Conservation (phyloP, 2,888 invertebrate genomes). For the Chironomus riparius region DNA sequence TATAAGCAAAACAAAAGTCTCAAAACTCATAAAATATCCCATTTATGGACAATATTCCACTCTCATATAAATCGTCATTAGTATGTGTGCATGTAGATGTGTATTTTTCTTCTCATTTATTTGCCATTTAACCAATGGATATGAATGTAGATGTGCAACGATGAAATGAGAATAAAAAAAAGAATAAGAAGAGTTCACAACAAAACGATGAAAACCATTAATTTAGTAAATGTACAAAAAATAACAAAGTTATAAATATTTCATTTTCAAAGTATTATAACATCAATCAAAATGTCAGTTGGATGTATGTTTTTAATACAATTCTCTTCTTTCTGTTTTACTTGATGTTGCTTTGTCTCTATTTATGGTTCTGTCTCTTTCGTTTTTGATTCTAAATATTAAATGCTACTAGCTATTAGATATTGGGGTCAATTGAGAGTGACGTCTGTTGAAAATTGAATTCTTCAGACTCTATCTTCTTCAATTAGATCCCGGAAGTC, state of each 20-base stretch:
- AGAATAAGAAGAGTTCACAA: background rate
- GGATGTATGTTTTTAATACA: background rate
- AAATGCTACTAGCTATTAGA: too few species aligned
- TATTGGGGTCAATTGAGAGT: too few species aligned
- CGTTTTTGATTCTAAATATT: too few species aligned
- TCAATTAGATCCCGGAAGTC: too few species aligned
- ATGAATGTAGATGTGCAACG: background rate
- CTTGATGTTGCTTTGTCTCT: background rate
- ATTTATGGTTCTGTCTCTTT: background rate
- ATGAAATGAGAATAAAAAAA: background rate
- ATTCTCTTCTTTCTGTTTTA: background rate
- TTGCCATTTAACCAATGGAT: conserved; percentile 5
- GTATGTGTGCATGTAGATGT: too few species aligned
- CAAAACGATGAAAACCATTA: conserved; percentile 4
- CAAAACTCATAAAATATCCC: background rate
- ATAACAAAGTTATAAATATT: conserved; percentile 21
- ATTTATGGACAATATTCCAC: conserved; percentile 1
- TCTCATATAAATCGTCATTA: too few species aligned
- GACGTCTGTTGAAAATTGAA: too few species aligned
- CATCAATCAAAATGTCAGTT: conserved; percentile 24
- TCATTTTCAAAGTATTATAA: conserved; percentile 21
- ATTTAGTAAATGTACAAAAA: conserved; percentile 13
- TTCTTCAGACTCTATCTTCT: too few species aligned
- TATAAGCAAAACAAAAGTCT: background rate
- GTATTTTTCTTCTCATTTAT: background rate